Evolutionary conservation across 1,140 invertebrate genomes (phyloP).

Genomic region (Drosophila arizonae): DNA sequence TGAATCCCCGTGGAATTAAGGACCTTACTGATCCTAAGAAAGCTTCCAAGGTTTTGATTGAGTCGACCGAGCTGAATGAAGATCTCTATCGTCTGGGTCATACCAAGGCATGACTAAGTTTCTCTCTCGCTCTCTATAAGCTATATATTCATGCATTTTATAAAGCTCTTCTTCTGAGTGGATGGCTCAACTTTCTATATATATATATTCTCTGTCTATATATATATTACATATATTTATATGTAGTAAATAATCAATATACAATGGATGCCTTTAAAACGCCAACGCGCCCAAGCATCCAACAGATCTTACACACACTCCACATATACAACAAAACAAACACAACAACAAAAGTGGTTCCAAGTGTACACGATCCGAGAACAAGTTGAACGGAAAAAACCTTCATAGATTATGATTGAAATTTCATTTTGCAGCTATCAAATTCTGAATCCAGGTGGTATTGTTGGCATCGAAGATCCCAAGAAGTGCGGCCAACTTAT

Average conservation of each 20-base stretch:
- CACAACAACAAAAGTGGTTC: constrained; percentile 17
- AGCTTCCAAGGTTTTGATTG: constrained; percentile 89
- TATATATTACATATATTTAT: constrained; percentile 12
- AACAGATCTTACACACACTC: constrained; percentile 27
- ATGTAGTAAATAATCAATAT: constrained; percentile 66
- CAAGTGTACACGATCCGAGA: constrained; percentile 20
- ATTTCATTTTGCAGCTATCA: constrained; percentile 90
- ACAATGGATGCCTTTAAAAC: constrained; percentile 51
- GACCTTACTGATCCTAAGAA: constrained; percentile 90
- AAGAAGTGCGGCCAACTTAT: constrained; percentile 91
- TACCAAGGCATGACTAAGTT: constrained; percentile 89
- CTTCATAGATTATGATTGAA: constrained; percentile 10
- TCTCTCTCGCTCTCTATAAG: neutral
- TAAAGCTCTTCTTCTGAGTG: constrained; percentile 69
- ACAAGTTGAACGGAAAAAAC: neutral
- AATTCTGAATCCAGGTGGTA: constrained; percentile 97
- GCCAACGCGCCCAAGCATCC: constrained; percentile 49
- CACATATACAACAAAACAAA: constrained; percentile 1
- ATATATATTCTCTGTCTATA: constrained; percentile 30
- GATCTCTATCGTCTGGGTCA: constrained; percentile 95
- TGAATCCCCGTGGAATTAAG: constrained; percentile 90
- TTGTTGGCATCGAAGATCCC: constrained; percentile 92
- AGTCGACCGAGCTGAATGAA: constrained; percentile 88
- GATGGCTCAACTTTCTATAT: constrained; percentile 59
- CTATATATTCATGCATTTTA: constrained; percentile 40